Evolutionary conservation across 2,888 invertebrate species (phyloP), one percentile per base, ranked within the genome.

Genomic region (Drosophila putrida): DNA sequence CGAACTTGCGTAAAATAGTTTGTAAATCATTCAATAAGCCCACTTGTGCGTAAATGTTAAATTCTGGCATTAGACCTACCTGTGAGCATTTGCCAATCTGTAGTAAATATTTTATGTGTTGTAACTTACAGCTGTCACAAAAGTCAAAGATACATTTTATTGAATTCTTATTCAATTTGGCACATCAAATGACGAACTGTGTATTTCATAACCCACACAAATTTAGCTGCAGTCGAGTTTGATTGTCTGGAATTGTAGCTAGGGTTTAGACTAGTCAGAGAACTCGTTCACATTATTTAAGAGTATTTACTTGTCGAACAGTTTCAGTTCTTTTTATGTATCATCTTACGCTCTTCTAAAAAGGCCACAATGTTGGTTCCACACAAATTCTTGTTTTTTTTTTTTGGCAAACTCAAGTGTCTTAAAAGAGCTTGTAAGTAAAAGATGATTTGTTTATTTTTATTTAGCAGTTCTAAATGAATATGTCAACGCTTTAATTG

Each of bases 21-120:
- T 57, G 28, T 57, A 41, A 63, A 57, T 36, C 33, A 57, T 57
- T 57, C 35, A 63, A 57, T 28, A 35, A 46, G 33, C 31, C 4
- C 4, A 55, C 11, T 55, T 55, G 33, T 57, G 57, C 57, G 62
- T 47, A 49, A 35, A 57, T 27, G 28, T 6, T 27, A 10, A 31
- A 47, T 38, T 55, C 41, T 31, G 36, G 36, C 35, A 46, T 44
- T 38, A 31, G 28, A 2, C 9, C 10, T 31, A 28, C 36, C 44
- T 46, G 28, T 28, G 20, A 28, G 20, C 27, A 36, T 46, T 46
- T 28, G 31, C 10, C 39, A 58, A 59, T 8, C 10, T 38, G 39
- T 31, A 8, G 31, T 46, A 57, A 57, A 57, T 57, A 46, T 36
- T 57, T 46, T 1, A 55, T 43, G 25, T 44, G 28, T 50, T 20